These are phyloP conservation scores for Xiphophorus hellerii DNA, from an alignment of 2,113 vertebrate genomes.

Conservation along the genomic window DNA sequence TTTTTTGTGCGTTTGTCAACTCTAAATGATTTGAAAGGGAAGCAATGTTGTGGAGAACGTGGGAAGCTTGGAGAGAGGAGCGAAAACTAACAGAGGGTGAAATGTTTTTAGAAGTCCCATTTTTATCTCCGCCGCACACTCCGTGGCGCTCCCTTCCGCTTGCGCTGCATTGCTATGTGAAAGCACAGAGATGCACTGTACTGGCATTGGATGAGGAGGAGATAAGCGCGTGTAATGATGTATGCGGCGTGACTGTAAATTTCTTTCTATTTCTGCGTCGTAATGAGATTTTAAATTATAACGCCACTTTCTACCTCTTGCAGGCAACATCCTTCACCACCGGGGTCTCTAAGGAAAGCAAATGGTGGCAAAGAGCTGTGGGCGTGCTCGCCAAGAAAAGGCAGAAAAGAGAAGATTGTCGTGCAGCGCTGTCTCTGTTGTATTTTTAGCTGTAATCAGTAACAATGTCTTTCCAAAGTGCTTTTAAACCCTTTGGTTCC, in stretches of 20 bases:
- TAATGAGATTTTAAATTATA: not conserved
- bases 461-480: not conserved
- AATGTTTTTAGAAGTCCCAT: slow-evolving; percentile 64
- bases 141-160: slow-evolving; percentile 41
- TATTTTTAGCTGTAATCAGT: not conserved
- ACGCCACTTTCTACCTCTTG: not conserved
- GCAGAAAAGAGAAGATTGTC: not conserved
- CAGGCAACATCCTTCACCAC: not conserved
- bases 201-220: slow-evolving; percentile 20
- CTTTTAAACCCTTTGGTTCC: not conserved
- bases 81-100: slow-evolving; percentile 62
- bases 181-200: slow-evolving; percentile 26
- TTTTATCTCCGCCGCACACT: slow-evolving; percentile 61
- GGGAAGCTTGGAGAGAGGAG: slow-evolving; percentile 62
- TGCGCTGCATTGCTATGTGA: slow-evolving; percentile 23
- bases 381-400: not conserved
- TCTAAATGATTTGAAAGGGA: slow-evolving; percentile 53
- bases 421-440: not conserved
- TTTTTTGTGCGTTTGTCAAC: slow-evolving; percentile 43
- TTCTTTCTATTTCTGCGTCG: not conserved
- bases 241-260: not conserved
- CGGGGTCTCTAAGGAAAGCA: not conserved
- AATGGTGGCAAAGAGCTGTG: not conserved
- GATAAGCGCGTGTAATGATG: slow-evolving; percentile 16
- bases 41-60: slow-evolving; percentile 59